Conservation (phyloP, 2,797 vertebrate genomes). For the Acanthurus tractus region DNA sequence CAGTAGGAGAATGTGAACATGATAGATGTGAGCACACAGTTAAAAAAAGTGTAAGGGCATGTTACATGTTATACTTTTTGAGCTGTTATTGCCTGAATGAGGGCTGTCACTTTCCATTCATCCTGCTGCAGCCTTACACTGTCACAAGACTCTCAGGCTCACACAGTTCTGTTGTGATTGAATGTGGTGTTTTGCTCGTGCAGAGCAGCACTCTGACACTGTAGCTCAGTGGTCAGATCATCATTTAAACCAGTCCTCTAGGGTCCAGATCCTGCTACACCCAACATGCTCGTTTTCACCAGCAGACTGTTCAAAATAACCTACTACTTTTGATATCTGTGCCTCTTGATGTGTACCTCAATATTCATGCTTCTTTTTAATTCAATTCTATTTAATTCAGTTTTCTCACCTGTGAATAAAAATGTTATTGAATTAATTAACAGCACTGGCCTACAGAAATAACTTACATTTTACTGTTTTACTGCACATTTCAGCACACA, state of each 20-base stretch:
- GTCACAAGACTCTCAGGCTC: constrained; percentile 4
- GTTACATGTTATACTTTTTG: neutral
- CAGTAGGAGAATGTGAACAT: neutral
- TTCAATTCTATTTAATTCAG: neutral
- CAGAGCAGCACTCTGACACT: neutral
- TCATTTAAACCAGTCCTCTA: neutral
- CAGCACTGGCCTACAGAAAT: neutral
- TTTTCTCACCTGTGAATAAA: neutral
- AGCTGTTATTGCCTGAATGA: neutral
- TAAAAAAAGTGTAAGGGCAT: neutral
- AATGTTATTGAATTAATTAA: constrained; percentile 1
- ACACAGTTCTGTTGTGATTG: neutral
- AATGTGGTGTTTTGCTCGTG: constrained; percentile 1
- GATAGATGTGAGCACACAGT: neutral
- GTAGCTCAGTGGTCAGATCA: neutral
- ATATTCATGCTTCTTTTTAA: constrained; percentile 1
- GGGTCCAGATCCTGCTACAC: neutral
- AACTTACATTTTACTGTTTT: too few relatives aligned
- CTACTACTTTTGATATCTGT: neutral
- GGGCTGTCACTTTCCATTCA: neutral
- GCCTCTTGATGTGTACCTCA: neutral
- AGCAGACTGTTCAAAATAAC: neutral
- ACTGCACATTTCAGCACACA: too few relatives aligned
- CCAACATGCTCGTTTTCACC: constrained; percentile 8
- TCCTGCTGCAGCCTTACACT: too few relatives aligned